These are phyloP conservation scores for Reinhardtius hippoglossoides DNA, from an alignment of 2,113 vertebrate species.

Conservation along the genomic window DNA sequence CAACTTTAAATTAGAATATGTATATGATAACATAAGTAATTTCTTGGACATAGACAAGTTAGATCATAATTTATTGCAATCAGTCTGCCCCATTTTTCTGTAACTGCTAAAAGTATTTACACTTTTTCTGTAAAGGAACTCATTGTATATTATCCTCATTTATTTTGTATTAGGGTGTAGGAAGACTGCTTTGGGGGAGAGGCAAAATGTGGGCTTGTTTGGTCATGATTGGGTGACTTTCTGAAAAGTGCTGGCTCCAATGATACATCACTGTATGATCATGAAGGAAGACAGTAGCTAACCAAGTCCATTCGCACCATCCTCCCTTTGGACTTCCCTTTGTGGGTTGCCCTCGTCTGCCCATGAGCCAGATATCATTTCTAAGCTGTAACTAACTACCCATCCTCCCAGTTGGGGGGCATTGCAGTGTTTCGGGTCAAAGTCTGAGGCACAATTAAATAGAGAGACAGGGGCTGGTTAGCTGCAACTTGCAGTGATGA, in stretches of 20 bases:
- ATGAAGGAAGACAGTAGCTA: constrained; percentile 6
- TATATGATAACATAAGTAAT: not conserved
- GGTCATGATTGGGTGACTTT: constrained; percentile 9
- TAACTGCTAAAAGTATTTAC: not conserved
- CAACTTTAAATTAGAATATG: too few species aligned
- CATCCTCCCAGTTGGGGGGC: not conserved
- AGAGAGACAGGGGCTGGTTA: not conserved
- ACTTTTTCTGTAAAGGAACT: not conserved
- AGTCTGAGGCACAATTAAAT: constrained; percentile 2
- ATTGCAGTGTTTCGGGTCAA: constrained; percentile 21
- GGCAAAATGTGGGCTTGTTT: not conserved
- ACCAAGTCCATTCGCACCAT: constrained; percentile 3
- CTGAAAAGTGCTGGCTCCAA: constrained; percentile 34
- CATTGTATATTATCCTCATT: not conserved
- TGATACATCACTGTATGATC: not conserved
- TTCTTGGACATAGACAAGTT: not conserved
- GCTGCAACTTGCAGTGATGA: constrained; percentile 16
- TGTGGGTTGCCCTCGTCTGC: constrained; percentile 14
- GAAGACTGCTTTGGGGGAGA: not conserved
- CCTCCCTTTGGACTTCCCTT: constrained; percentile 21
- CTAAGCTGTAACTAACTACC: constrained; percentile 19
- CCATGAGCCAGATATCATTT: constrained; percentile 14
- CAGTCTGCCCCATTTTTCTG: not conserved
- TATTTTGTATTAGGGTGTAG: not conserved
- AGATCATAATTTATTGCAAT: not conserved